These are phyloP conservation scores for Polyommatus iphigenia DNA, from an alignment of 2,888 invertebrate species.

Conservation along the genomic window DNA sequence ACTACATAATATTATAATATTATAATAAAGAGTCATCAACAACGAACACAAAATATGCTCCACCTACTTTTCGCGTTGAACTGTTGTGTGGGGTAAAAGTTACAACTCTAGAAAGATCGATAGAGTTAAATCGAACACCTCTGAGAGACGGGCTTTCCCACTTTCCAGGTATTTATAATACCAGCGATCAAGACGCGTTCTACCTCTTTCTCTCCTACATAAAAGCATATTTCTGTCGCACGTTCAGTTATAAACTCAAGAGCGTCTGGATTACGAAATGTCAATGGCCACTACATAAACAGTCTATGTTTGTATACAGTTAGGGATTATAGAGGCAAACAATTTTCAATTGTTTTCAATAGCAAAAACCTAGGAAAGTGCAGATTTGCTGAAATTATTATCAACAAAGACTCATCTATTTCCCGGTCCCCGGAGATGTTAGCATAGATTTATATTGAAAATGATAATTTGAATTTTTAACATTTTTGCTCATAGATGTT, in stretches of 20 bases:
- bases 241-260: neutral
- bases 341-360: neutral
- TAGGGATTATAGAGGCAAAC: neutral
- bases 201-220: neutral
- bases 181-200: neutral
- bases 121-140: neutral
- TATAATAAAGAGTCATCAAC: no score
- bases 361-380: neutral
- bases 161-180: neutral
- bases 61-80: no score
- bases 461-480: no score
- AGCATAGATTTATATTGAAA: no score
- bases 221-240: neutral
- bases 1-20: no score
- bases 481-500: no score
- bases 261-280: slow-evolving; percentile 12
- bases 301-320: slow-evolving; percentile 4
- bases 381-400: neutral
- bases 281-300: slow-evolving; percentile 23
- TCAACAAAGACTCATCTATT: no score
- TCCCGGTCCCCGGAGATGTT: no score
- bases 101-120: neutral
- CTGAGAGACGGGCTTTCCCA: neutral
- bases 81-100: no score
- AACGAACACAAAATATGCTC: no score